Conservation (phyloP, 2,113 vertebrate genomes). For the Psittacula cyanocephala region DNA sequence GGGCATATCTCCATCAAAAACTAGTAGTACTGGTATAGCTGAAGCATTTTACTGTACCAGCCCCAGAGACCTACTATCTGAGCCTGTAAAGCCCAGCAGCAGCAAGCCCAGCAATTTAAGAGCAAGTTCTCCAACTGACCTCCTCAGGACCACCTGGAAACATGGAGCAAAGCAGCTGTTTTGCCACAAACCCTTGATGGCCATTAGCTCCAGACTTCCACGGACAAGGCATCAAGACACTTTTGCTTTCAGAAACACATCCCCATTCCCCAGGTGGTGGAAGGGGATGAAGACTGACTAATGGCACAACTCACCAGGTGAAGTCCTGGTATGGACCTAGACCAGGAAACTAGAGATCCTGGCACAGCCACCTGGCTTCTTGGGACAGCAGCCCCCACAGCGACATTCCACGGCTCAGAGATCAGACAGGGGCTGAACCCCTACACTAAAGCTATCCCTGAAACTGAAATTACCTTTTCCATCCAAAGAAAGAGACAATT, state of each 20-base stretch:
- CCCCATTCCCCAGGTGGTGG: neutral
- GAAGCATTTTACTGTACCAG: accelerated
- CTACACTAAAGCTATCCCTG: neutral
- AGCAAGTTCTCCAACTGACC: neutral
- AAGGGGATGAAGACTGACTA: neutral
- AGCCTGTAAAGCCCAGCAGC: accelerated
- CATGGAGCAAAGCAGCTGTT: neutral
- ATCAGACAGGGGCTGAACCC: neutral
- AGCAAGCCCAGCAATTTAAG: accelerated
- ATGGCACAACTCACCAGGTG: neutral
- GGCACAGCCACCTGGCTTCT: accelerated
- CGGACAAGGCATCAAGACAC: accelerated
- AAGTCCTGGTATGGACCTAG: neutral
- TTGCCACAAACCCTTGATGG: neutral
- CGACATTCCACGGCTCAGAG: neutral
- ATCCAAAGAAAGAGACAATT: neutral
- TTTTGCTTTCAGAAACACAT: neutral
- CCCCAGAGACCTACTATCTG: neutral
- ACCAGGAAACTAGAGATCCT: neutral
- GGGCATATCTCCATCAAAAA: neutral
- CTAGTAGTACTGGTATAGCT: no score
- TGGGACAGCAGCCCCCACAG: neutral
- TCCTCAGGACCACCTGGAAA: neutral
- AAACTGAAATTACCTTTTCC: neutral
- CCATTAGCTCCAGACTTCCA: neutral